A percentile compares a stretch with the other conserved stretches of the same genome.
phyloP scores from a whole-genome alignment of 2,797 vertebrate genomes.

The Hemitrygon akajei region DNA sequence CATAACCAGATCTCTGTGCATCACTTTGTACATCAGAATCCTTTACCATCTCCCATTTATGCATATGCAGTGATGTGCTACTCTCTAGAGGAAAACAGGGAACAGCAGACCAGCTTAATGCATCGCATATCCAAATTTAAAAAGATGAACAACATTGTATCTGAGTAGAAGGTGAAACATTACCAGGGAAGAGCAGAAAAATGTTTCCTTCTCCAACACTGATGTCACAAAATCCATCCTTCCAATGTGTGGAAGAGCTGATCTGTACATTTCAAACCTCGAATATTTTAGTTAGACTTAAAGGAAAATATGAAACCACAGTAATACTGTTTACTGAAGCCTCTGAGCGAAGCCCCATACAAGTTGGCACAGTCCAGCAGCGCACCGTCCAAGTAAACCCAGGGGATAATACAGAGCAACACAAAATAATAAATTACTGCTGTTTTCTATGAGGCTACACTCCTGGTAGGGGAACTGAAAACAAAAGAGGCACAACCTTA shows the following conservation, averaged over 20 bases:
- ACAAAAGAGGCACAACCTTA: neutral
- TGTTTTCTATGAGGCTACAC: neutral
- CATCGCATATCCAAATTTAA: no score
- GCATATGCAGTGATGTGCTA: no score
- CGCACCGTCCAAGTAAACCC: no score
- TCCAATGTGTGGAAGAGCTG: neutral
- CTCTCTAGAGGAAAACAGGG: neutral
- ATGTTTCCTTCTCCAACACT: neutral
- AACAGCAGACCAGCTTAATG: neutral
- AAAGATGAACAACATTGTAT: neutral
- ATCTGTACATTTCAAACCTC: neutral
- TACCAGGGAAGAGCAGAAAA: neutral
- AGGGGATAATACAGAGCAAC: neutral
- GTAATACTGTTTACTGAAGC: neutral
- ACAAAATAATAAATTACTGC: neutral
- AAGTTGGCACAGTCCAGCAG: neutral
- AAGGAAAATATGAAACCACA: neutral
- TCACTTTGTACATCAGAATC: neutral
- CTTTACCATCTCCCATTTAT: neutral
- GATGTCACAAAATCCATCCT: neutral
- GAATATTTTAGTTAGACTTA: neutral
- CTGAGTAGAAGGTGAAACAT: neutral
- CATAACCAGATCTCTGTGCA: neutral
- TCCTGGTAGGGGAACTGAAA: neutral
- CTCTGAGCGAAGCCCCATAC: conserved; percentile 1